Evolutionary conservation across 2,113 vertebrate species (phyloP), one percentile per base, ranked within the genome.

Genomic region (Bombycilla garrulus): DNA sequence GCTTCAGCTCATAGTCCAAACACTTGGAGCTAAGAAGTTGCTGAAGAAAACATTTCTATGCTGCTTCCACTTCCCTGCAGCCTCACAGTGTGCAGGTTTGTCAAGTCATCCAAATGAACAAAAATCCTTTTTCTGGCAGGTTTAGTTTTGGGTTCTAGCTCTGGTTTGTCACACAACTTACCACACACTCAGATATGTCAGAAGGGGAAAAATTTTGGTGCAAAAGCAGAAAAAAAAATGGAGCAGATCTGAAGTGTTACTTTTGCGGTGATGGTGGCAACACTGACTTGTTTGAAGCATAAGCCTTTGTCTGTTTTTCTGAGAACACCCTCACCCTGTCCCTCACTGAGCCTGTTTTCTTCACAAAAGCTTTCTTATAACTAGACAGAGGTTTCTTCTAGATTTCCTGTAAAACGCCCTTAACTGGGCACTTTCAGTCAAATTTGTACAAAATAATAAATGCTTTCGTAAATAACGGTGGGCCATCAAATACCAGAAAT

Each of bases 51-150:
- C 3, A 10, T 62, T 89, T 74, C 44, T 70, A 33, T 62, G 29
- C 47, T 88, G 71, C 35, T 12, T 86, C 26, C 0, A 0, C 28
- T 86, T 24, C 61, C 11, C 13, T 67, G 69, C 1, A 0, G 0
- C 38, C 28, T 62, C 0, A 0, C 23, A 22, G 28, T 14, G 12
- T 50, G 40, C 24, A 20, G n/a, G 19, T 31, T 31, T 81, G 56
- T 40, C 70, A 92, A 76, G 47, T 65, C 15, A 35, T 76, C 15
- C 67, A 65, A 65, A 72, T 44, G 21, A 80, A 53, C 36, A 80
- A 65, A 86, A 92, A 14, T 31, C 6, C 15, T 31, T 83, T 76
- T 53, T 53, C 48, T 28, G 15, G 19, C 69, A 38, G 26, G 11
- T 50, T 66, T 86, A 12, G 16, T 24, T 45, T 45, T 91, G 72